phyloP scores from a whole-genome alignment of 2,797 vertebrate species.

The Ptychadena robeensis region DNA sequence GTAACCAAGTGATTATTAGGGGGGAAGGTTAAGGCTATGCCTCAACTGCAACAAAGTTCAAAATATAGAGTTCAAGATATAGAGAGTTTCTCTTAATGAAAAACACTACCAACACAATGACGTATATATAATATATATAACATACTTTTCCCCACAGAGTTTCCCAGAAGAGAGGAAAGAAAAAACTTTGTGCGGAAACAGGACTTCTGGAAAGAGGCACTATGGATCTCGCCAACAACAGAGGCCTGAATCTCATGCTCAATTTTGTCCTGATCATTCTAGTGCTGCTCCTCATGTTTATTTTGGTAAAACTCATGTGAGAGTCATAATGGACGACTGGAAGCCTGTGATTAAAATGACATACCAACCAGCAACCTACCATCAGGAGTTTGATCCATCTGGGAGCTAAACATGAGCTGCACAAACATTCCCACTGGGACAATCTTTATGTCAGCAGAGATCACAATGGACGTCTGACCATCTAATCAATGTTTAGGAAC shows the following conservation, averaged over 20 bases:
- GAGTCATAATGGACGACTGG: not conserved
- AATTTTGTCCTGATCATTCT: constrained; percentile 80
- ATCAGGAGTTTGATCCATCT: not conserved
- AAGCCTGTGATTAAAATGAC: not conserved
- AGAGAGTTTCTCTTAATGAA: not conserved
- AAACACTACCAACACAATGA: not conserved
- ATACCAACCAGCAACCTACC: not conserved
- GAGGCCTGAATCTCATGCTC: constrained; percentile 78
- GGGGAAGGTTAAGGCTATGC: no score
- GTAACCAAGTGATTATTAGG: no score
- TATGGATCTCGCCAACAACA: constrained; percentile 79
- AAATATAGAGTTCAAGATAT: not conserved
- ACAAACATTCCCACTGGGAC: not conserved
- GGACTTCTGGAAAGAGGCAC: not conserved
- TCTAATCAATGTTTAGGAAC: not conserved
- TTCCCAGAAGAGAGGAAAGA: not conserved
- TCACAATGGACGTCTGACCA: not conserved
- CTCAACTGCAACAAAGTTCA: no score
- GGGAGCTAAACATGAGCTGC: constrained; percentile 26
- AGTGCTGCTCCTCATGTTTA: constrained; percentile 77
- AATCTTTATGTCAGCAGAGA: not conserved
- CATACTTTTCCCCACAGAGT: not conserved
- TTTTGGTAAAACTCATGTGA: constrained; percentile 81
- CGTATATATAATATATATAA: not conserved
- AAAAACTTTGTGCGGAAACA: not conserved